Base-by-base conservation (phyloP, 2,888 invertebrate species). In the Macrophya alboannulata region DNA sequence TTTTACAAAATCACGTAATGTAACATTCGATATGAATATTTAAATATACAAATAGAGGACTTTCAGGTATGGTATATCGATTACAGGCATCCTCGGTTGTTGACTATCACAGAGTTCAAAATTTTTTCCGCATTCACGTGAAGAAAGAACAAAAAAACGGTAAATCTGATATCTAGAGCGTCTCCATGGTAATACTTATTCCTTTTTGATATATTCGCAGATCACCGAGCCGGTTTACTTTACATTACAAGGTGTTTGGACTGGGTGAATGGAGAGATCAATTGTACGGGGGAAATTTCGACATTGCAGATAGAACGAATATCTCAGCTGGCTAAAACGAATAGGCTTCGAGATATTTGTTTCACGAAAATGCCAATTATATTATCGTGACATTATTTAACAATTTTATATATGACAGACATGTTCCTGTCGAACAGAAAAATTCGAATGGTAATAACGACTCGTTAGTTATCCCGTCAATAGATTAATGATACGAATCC, bases 221-320 rank as follows among this genome's bases (percentile, higher is more conserved):
- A 45, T 74, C 74, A 74, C 6, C 51, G 51, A 51, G 15, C 51
- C 17, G 51, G 76, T 31, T 76, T 76, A 76, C 31, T 76, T 51
- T 76, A 51, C 25, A 76, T 76, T 51, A 76, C 51, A 45, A 76
- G 51, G 76, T 76, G 51, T 51, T 76, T 76, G 76, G 25, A 37
- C 31, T 25, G 76, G 76, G 6, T 51, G 76, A 45, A 76, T 31
- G 25, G 31, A 51, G 51, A 51, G 25, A 48, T 76, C 51, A 31
- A 48, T 76, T 17, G 12, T 17, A 48, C n/a, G 9, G 10, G 31
- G 4, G 9, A 77, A 37, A 77, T 37, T 77, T 31, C 17, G 31
- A 48, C 45, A 76, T 51, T 51, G 48, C 3, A 31, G 31, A n/a
- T 21, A 25, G 25, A 48, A 15, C 48, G 10, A 21, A 76, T 5